phyloP scores from a whole-genome alignment of 2,888 invertebrate species.

The Cabera pusaria region DNA sequence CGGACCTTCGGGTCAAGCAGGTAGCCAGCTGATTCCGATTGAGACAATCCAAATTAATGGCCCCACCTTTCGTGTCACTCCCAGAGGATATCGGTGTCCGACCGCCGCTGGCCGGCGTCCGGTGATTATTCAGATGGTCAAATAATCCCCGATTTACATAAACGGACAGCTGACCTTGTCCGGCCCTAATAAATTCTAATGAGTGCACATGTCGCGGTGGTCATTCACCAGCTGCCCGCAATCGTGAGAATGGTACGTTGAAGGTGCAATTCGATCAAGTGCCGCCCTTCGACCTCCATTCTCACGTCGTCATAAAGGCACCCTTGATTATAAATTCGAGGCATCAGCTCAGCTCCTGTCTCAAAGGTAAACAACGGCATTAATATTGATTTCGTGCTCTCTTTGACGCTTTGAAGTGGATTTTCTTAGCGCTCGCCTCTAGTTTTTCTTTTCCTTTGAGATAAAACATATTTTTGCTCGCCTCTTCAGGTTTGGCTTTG shows the following conservation, averaged over 20 bases:
- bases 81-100: slow-evolving; percentile 51
- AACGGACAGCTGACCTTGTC: slow-evolving; percentile 67
- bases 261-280: slow-evolving; percentile 78
- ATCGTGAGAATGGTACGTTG: slow-evolving; percentile 70
- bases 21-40: slow-evolving; percentile 59
- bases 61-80: slow-evolving; percentile 50
- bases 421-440: slow-evolving; percentile 58
- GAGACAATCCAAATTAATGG: slow-evolving; percentile 46
- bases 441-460: slow-evolving; percentile 64
- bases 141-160: slow-evolving; percentile 59
- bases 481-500: slow-evolving; percentile 43
- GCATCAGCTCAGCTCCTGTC: slow-evolving; percentile 59
- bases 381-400: slow-evolving; percentile 75
- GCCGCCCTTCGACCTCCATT: slow-evolving; percentile 72
- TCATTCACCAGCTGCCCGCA: slow-evolving; percentile 64
- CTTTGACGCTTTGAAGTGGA: slow-evolving; percentile 70
- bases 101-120: slow-evolving; percentile 35
- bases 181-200: slow-evolving; percentile 76
- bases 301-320: slow-evolving; percentile 69
- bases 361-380: slow-evolving; percentile 78
- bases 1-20: slow-evolving; percentile 64
- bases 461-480: slow-evolving; percentile 21
- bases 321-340: slow-evolving; percentile 77
- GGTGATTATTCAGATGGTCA: slow-evolving; percentile 59
- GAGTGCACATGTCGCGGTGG: slow-evolving; percentile 62